Conservation (phyloP, 2,113 vertebrate species). For the Neotragus moschatus region DNA sequence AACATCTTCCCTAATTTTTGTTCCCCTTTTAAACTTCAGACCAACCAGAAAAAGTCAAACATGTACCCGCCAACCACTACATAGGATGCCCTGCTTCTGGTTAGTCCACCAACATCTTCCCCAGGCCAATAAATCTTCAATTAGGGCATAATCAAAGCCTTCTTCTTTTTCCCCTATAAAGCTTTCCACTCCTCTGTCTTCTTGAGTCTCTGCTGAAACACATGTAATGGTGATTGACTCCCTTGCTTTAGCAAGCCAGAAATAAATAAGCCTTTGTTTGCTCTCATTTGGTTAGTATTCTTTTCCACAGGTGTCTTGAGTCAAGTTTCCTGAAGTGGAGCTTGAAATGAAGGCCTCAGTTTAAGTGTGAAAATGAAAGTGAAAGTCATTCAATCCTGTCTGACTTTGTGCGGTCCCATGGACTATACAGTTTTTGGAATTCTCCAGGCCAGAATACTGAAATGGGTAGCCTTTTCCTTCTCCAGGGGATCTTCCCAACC, state of each 20-base stretch:
- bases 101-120: not conserved
- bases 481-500: not conserved
- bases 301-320: not conserved
- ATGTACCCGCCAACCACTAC: not conserved
- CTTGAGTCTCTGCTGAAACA: not conserved
- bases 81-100: not conserved
- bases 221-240: not conserved
- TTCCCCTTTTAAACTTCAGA: not conserved
- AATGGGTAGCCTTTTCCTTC: not conserved
- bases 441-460: not conserved
- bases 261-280: not conserved
- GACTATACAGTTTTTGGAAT: not conserved
- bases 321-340: not conserved
- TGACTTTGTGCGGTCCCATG: fast-evolving
- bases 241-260: not conserved
- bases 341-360: not conserved
- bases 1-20: not conserved
- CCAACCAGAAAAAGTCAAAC: not conserved
- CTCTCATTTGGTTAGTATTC: not conserved
- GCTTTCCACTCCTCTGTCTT: not conserved
- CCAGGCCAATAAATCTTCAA: not conserved
- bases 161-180: not conserved
- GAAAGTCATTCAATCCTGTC: not conserved
- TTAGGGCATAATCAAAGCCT: not conserved
- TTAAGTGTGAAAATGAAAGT: not conserved